phyloP scores from a whole-genome alignment of 1,140 invertebrate species.

The Archegozetes longisetosus region DNA sequence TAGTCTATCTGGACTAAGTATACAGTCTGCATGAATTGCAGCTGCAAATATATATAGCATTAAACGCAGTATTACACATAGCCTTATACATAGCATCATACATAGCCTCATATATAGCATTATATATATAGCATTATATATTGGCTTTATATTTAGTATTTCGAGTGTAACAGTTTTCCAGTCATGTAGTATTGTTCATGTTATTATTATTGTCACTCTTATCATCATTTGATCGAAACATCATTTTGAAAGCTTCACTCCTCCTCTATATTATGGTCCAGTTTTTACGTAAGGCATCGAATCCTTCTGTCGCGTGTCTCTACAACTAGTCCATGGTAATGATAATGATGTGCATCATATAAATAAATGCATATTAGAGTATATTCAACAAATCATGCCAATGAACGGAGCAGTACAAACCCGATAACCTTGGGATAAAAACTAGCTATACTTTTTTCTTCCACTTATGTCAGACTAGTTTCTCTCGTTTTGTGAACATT shows the following conservation, averaged over 20 bases:
- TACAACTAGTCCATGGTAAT: neutral
- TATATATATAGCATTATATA: too few species aligned
- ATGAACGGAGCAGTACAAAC: neutral
- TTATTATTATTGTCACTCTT: neutral
- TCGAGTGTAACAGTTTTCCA: neutral
- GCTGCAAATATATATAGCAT: too few species aligned
- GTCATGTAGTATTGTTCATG: neutral
- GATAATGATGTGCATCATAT: neutral
- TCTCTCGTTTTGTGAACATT: neutral
- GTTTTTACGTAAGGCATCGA: too few species aligned
- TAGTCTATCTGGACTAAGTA: too few species aligned
- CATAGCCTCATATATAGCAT: too few species aligned
- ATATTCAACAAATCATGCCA: neutral
- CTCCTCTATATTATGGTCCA: too few species aligned
- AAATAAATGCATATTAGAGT: neutral
- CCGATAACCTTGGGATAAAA: neutral
- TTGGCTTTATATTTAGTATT: neutral
- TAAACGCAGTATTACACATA: too few species aligned
- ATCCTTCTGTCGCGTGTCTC: too few species aligned
- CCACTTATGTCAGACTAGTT: neutral
- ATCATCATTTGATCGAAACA: neutral
- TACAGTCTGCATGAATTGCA: too few species aligned
- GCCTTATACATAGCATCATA: too few species aligned
- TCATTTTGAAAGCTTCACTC: too few species aligned
- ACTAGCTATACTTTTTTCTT: neutral